A percentile compares a stretch with the other conserved stretches of the same genome.
Conservation (phyloP, 2,888 invertebrate genomes). For the Mimas tiliae region DNA sequence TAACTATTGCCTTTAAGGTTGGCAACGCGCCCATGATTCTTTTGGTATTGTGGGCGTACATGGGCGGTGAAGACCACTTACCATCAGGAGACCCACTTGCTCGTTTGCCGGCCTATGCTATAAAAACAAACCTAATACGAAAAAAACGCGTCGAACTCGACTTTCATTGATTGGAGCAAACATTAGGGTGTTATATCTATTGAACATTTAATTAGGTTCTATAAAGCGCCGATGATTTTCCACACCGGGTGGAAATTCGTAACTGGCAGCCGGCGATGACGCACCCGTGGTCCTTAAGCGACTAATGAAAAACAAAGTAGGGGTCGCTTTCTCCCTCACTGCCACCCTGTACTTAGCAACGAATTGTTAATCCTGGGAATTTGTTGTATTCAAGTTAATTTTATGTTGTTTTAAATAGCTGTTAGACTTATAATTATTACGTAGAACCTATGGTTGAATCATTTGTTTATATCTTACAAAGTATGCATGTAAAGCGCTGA, state of each 20-base stretch:
- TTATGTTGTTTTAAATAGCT: not conserved
- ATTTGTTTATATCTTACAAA: no score
- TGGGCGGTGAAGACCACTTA: no score
- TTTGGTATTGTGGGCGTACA: no score
- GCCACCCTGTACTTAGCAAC: constrained; percentile 37
- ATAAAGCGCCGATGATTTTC: constrained; percentile 20
- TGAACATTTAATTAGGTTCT: not conserved
- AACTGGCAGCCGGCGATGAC: constrained; percentile 14
- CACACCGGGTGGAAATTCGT: not conserved
- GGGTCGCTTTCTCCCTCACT: constrained; percentile 33
- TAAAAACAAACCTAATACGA: no score
- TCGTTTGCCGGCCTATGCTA: no score
- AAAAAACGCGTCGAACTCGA: no score
- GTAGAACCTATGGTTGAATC: no score
- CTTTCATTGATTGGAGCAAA: no score
- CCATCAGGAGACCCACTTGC: no score
- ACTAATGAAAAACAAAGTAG: constrained; percentile 53
- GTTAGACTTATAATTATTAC: not conserved
- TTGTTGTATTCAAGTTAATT: constrained; percentile 16
- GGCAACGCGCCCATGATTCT: no score
- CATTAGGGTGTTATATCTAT: not conserved
- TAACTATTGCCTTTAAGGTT: no score
- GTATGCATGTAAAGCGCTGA: no score
- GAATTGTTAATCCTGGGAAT: constrained; percentile 40
- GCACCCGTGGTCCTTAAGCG: constrained; percentile 25